These are phyloP conservation scores for Salticus scenicus DNA, from an alignment of 2,888 invertebrate genomes.

Conservation along the genomic window DNA sequence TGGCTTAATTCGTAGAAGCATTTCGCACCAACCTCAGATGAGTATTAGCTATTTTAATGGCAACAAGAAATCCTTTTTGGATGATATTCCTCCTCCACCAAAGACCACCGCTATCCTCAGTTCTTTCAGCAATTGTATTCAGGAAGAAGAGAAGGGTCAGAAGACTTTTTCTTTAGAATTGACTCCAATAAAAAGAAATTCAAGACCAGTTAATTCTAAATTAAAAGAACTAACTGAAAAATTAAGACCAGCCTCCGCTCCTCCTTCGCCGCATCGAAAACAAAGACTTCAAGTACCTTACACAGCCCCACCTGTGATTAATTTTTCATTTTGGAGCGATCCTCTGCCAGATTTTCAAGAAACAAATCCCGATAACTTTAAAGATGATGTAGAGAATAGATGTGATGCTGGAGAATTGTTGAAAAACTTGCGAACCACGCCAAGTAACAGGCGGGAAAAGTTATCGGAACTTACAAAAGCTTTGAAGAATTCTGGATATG, in stretches of 20 bases:
- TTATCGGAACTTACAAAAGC: neutral
- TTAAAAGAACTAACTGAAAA: conserved; percentile 56
- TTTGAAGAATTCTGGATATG: conserved; percentile 23
- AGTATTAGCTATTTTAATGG: neutral
- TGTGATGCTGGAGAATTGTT: neutral
- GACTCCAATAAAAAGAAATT: conserved; percentile 15
- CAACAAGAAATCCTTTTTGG: conserved; percentile 37
- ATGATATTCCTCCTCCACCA: conserved; percentile 52
- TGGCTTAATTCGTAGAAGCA: conserved; percentile 18
- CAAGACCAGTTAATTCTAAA: conserved; percentile 38
- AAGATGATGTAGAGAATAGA: neutral
- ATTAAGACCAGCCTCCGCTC: conserved; percentile 50
- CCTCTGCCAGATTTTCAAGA: conserved; percentile 55
- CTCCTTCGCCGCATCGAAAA: conserved; percentile 51
- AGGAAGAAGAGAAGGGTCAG: neutral
- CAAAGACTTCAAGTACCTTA: conserved; percentile 21
- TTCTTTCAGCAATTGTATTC: neutral
- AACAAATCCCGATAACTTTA: neutral
- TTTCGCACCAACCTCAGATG: conserved; percentile 49
- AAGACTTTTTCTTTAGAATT: conserved; percentile 27
- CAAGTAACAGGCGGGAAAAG: neutral
- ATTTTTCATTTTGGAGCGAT: conserved; percentile 55
- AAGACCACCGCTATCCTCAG: conserved; percentile 35
- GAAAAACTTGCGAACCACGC: neutral
- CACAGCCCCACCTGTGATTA: conserved; percentile 47